Evolutionary conservation across 2,113 vertebrate species (phyloP).

Genomic region (Octodon degus): DNA sequence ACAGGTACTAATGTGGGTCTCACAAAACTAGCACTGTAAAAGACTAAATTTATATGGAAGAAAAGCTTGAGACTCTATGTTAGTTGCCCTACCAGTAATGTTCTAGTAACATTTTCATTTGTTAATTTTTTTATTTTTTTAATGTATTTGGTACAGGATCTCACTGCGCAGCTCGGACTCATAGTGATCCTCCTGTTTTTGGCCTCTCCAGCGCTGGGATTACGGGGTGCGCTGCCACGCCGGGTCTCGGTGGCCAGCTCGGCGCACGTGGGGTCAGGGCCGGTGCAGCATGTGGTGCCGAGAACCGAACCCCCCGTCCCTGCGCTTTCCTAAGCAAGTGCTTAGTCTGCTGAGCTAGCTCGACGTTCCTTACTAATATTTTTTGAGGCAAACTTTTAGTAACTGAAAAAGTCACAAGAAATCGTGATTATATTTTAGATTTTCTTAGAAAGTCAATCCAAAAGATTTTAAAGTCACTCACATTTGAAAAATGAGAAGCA

Average conservation of each 20-base stretch:
- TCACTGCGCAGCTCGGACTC: no score
- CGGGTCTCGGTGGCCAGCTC: no score
- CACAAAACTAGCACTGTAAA: background rate
- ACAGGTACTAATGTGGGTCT: background rate
- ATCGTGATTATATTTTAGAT: background rate
- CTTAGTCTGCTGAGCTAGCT: no score
- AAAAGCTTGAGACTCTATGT: background rate
- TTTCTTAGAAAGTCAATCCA: background rate
- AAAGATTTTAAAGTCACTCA: slow-evolving; percentile 1
- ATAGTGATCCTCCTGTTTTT: no score
- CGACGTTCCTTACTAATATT: background rate
- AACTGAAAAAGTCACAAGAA: background rate
- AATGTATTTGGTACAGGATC: no score
- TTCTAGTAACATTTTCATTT: background rate
- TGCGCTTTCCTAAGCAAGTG: no score
- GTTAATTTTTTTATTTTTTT: no score
- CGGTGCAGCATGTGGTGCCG: no score
- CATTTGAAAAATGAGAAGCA: background rate
- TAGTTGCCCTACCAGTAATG: background rate
- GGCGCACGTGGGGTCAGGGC: no score
- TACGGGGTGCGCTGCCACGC: no score
- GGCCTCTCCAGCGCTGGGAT: no score
- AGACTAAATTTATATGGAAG: background rate
- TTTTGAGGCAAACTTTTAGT: background rate
- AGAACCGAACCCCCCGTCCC: no score